These are phyloP conservation scores for Lagodon rhomboides DNA, from an alignment of 2,797 vertebrate species.

Conservation along the genomic window DNA sequence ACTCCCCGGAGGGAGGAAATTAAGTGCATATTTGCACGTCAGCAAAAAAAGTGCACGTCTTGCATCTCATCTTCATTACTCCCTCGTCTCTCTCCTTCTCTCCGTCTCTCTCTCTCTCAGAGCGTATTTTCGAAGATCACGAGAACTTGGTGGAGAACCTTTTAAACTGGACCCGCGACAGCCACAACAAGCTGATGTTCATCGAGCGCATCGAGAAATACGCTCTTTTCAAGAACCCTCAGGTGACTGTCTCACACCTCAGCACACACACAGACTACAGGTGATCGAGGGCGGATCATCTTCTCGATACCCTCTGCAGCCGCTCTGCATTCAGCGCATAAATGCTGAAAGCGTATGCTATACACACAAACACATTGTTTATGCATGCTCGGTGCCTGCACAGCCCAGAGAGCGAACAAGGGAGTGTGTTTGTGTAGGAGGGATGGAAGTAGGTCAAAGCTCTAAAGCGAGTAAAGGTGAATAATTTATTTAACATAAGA, in stretches of 20 bases:
- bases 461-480: conserved; percentile 70
- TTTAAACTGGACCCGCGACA: conserved; percentile 98
- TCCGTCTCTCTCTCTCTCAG: conserved; percentile 70
- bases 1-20: conserved; percentile 23
- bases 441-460: conserved; percentile 79
- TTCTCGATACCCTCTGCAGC: background rate
- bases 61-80: conserved; percentile 15
- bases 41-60: conserved; percentile 36
- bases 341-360: conserved; percentile 21
- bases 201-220: conserved; percentile 98
- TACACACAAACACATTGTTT: conserved; percentile 62
- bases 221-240: conserved; percentile 97
- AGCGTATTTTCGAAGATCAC: conserved; percentile 98
- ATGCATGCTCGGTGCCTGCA: conserved; percentile 57
- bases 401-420: conserved; percentile 35
- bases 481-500: conserved; percentile 77
- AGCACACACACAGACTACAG: background rate
- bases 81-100: background rate
- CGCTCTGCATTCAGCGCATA: background rate
- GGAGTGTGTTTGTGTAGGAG: conserved; percentile 61
- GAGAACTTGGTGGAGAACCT: conserved; percentile 99
- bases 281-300: background rate
- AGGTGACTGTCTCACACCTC: conserved; percentile 82
- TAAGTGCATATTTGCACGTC: conserved; percentile 32
- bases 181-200: conserved; percentile 98